These are phyloP conservation scores for Boulengeromyrus knoepffleri DNA, from an alignment of 2,113 vertebrate species.

Conservation along the genomic window DNA sequence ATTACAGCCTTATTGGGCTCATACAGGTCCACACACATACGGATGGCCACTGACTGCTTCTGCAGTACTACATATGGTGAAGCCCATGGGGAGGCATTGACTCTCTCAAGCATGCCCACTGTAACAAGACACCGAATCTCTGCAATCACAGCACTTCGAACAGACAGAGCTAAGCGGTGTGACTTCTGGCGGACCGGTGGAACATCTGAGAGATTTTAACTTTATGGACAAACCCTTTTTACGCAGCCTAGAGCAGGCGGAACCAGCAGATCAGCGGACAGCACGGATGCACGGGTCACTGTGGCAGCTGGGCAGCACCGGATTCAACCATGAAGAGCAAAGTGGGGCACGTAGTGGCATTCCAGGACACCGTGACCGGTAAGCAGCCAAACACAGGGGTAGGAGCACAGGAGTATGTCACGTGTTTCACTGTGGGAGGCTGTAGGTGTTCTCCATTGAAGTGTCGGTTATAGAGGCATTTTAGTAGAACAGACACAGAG, in stretches of 20 bases:
- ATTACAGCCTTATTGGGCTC: too few species aligned
- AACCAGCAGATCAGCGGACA: neutral
- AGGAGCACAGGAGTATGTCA: neutral
- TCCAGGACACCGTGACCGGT: neutral
- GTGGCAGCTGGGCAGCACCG: neutral
- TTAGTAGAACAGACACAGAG: neutral
- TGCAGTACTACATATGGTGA: too few species aligned
- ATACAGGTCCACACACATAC: too few species aligned
- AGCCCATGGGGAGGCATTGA: too few species aligned
- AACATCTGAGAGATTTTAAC: neutral
- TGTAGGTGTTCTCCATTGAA: neutral
- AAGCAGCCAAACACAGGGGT: neutral
- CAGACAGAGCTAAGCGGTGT: neutral
- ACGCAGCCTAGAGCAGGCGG: neutral
- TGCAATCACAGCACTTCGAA: conserved; percentile 3
- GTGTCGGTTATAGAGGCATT: neutral
- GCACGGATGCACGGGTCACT: neutral
- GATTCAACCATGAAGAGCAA: neutral
- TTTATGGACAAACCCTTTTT: conserved; percentile 16
- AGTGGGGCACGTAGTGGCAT: neutral
- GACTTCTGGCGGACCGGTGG: conserved; percentile 8
- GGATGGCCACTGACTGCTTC: too few species aligned
- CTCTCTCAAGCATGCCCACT: too few species aligned
- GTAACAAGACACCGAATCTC: neutral
- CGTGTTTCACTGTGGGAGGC: neutral